Percentiles rank a stretch among this genome's conserved stretches.
Conservation (phyloP, 2,888 invertebrate species). For the Heliconius aoede region DNA sequence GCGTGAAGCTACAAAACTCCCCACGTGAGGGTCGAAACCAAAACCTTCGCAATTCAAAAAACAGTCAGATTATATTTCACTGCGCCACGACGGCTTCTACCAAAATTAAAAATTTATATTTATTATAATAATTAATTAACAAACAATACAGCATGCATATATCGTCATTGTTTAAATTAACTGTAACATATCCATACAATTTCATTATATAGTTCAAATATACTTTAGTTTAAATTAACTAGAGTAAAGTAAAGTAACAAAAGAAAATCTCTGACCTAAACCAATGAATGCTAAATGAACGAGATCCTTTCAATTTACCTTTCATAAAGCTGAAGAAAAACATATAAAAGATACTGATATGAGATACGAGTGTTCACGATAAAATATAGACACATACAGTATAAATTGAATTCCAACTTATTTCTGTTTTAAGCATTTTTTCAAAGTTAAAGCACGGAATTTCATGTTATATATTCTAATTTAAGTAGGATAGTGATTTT, state of each 20-base stretch:
- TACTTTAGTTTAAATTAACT: conserved; percentile 16
- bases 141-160: neutral
- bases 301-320: conserved; percentile 42
- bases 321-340: conserved; percentile 1
- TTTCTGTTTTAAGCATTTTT: neutral
- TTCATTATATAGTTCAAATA: conserved; percentile 14
- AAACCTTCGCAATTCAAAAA: too few species aligned
- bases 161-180: neutral
- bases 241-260: conserved; percentile 1
- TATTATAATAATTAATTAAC: too few species aligned
- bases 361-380: too few species aligned
- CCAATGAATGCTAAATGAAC: conserved; percentile 47
- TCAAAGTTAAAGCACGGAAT: neutral
- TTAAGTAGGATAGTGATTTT: neutral
- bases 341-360: conserved; percentile 6
- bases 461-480: too few species aligned
- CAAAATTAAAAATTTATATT: too few species aligned
- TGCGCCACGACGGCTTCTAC: too few species aligned
- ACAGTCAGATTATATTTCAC: too few species aligned
- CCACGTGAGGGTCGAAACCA: too few species aligned
- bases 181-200: neutral
- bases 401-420: too few species aligned
- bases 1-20: too few species aligned
- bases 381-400: too few species aligned
- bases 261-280: conserved; percentile 36